phyloP scores from a whole-genome alignment of 2,888 invertebrate species.

The Synergus japonicus region DNA sequence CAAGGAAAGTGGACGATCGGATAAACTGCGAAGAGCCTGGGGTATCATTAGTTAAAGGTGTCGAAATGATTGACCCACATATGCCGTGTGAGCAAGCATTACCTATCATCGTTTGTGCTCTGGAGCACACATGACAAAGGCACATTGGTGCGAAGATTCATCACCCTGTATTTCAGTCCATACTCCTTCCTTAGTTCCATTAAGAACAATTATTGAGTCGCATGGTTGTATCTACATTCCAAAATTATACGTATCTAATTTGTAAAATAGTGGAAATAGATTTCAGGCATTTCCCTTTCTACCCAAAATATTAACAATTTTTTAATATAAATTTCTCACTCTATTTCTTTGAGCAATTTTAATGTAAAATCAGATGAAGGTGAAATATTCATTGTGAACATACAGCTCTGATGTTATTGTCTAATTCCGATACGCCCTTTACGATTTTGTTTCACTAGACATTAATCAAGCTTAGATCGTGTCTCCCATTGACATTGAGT shows the following conservation, averaged over 20 bases:
- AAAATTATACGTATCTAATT: not conserved
- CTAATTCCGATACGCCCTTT: not conserved
- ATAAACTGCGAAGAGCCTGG: constrained; percentile 25
- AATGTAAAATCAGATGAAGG: not conserved
- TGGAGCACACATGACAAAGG: constrained; percentile 17
- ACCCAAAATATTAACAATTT: not conserved
- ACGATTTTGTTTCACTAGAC: not conserved
- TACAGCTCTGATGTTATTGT: not conserved
- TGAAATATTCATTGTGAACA: not conserved
- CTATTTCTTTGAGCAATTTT: not conserved
- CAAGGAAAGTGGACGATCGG: constrained; percentile 9
- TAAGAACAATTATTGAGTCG: not conserved
- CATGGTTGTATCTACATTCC: not conserved
- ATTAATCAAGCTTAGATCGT: not conserved
- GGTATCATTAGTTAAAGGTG: constrained; percentile 45
- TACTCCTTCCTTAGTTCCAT: not conserved
- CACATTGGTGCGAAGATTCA: constrained; percentile 22
- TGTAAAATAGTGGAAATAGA: not conserved
- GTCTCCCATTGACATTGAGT: constrained; percentile 19
- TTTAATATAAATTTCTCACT: not conserved
- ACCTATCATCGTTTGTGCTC: constrained; percentile 30
- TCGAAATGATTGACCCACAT: constrained; percentile 46
- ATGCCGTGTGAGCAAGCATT: constrained; percentile 12
- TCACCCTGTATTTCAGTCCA: not conserved
- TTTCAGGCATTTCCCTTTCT: not conserved